Evolutionary conservation across 2,113 vertebrate species (phyloP), one percentile per base, ranked within the genome.

Genomic region (Malurus melanocephalus): DNA sequence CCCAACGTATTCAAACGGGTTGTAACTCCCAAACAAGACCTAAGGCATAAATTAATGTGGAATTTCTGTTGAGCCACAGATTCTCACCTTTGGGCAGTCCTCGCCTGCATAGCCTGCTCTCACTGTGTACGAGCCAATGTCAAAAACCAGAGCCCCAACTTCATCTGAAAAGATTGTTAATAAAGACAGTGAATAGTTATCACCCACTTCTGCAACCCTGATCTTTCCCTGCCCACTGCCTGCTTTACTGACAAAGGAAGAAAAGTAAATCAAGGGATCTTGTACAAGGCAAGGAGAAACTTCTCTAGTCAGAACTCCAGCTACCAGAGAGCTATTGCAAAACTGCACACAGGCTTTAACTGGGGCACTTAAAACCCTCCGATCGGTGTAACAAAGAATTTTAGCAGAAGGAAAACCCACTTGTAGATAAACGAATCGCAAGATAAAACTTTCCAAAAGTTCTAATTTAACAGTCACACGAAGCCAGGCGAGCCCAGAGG

Each of bases 51-150:
- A 84, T 23, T 40, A 10, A 40, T 4, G 7, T 1, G 30, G 17
- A 7, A 33, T 33, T 78, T 60, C 19, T 32, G 49, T 5, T 2
- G 18, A 68, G 53, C 42, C 80, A 72, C 57, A 85, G 49, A 66
- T 80, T 90, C 94, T 97, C 97, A 99, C 99, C 98, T 99, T 99
- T 69, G 99, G 99, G 94, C 99, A 99, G 93, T 99, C 99, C 96
- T 99, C 99, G 46, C 99, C 99, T 40, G 99, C 99, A 91, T 99
- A 99, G 85, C 99, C 99, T 85, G 99, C 99, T 97, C 99, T 98
- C 80, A 99, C 99, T 8, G 99, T 98, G 86, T 99, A 99, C 0
- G 99, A 99, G 77, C 99, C 99, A 62, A 99, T 99, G 96, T 99
- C 99, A 86, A 99, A 99, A 87, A 99, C 99, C 92, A 99, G 97